Conservation (phyloP, 1,140 invertebrate genomes). For the Cydia splendana region DNA sequence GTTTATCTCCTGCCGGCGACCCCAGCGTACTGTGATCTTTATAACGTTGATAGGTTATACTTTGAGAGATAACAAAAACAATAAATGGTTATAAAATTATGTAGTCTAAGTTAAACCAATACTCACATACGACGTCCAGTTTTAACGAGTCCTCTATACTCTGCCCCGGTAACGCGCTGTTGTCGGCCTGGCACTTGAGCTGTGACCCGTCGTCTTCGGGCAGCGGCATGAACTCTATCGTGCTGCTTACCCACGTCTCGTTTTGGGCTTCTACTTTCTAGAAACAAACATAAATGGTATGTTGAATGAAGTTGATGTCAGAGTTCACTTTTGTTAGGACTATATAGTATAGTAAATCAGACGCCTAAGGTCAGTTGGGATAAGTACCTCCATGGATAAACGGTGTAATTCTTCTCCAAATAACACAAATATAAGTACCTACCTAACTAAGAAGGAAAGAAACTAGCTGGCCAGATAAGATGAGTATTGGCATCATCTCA, state of each 20-base stretch:
- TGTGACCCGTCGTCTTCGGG: constrained; percentile 91
- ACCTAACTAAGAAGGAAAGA: too few relatives aligned
- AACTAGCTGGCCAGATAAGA: too few relatives aligned
- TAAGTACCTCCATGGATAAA: too few relatives aligned
- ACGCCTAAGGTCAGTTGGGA: too few relatives aligned
- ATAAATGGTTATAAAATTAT: too few relatives aligned
- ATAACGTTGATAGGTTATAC: too few relatives aligned
- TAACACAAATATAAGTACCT: too few relatives aligned
- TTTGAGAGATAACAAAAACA: too few relatives aligned
- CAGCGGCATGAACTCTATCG: constrained; percentile 87
- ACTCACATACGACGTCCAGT: constrained; percentile 94
- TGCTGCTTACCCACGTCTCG: constrained; percentile 87
- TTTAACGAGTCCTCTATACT: constrained; percentile 89
- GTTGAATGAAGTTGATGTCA: background rate
- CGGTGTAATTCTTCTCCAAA: too few relatives aligned
- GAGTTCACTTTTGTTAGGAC: background rate
- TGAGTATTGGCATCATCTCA: background rate
- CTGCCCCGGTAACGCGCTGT: constrained; percentile 86
- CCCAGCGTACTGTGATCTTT: too few relatives aligned
- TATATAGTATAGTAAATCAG: background rate
- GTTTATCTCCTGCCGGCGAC: too few relatives aligned
- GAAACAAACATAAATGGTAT: constrained; percentile 39
- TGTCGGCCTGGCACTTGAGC: constrained; percentile 92
- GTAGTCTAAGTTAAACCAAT: background rate
- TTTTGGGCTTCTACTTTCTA: constrained; percentile 84